Conservation (phyloP, 2,797 vertebrate species). For the Danio tinwini region DNA sequence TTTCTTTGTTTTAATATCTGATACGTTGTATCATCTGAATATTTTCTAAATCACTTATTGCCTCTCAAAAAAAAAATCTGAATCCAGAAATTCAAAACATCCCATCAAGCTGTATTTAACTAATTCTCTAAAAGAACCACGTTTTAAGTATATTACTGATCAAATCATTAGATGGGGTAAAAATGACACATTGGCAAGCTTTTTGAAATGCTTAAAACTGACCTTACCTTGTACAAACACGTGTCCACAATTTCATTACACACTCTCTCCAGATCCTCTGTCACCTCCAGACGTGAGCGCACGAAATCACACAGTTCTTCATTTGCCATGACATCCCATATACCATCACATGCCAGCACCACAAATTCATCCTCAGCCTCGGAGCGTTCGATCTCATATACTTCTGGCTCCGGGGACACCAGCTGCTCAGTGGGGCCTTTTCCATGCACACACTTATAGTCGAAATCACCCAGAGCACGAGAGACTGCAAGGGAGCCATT, state of each 20-base stretch:
- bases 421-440: conserved; percentile 99
- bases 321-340: conserved; percentile 99
- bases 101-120: background rate
- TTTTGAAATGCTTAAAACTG: background rate
- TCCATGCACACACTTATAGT: conserved; percentile 99
- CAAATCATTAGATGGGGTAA: background rate
- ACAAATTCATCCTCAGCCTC: conserved; percentile 96
- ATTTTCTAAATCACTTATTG: too few species aligned
- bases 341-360: conserved; percentile 97
- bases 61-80: too few species aligned
- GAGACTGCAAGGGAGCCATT: conserved; percentile 98
- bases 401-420: conserved; percentile 98
- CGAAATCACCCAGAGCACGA: conserved; percentile 96
- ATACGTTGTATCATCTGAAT: too few species aligned
- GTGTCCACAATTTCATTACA: conserved; percentile 99
- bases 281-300: conserved; percentile 97
- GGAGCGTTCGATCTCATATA: conserved; percentile 95
- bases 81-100: background rate
- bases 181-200: background rate
- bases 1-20: too few species aligned
- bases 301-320: conserved; percentile 99
- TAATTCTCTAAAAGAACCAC: background rate
- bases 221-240: conserved; percentile 98
- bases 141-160: background rate
- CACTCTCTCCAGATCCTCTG: conserved; percentile 98